Conservation (phyloP, 2,113 vertebrate species). For the Micronycteris hirsuta region DNA sequence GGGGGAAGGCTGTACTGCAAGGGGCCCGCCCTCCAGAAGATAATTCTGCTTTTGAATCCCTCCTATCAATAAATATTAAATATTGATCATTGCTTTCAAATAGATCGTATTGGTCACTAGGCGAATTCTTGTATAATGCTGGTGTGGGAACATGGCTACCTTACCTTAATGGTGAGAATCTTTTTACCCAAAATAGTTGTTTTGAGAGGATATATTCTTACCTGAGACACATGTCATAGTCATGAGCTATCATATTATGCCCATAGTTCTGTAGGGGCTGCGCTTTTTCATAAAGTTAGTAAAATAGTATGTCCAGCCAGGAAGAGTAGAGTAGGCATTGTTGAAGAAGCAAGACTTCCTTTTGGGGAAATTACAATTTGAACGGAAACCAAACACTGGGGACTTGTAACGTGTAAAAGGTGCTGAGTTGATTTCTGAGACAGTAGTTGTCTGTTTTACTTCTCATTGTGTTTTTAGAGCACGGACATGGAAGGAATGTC, state of each 20-base stretch:
- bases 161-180: not conserved
- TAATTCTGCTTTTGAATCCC: not conserved
- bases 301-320: not conserved
- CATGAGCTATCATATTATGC: not conserved
- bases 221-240: not conserved
- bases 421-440: not conserved
- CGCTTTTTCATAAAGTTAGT: not conserved
- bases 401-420: not conserved
- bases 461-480: not conserved
- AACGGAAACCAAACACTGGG: not conserved
- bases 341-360: not conserved
- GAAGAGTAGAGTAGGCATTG: not conserved
- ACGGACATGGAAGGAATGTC: not conserved
- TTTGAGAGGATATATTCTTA: not conserved
- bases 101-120: not conserved
- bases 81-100: not conserved
- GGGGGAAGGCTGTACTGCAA: no score
- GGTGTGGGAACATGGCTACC: not conserved
- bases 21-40: no score
- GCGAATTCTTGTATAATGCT: not conserved
- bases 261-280: not conserved
- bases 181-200: not conserved
- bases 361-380: not conserved
- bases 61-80: not conserved
- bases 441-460: not conserved